Base-by-base conservation (phyloP, 2,113 vertebrate genomes). In the Macrotis lagotis region DNA sequence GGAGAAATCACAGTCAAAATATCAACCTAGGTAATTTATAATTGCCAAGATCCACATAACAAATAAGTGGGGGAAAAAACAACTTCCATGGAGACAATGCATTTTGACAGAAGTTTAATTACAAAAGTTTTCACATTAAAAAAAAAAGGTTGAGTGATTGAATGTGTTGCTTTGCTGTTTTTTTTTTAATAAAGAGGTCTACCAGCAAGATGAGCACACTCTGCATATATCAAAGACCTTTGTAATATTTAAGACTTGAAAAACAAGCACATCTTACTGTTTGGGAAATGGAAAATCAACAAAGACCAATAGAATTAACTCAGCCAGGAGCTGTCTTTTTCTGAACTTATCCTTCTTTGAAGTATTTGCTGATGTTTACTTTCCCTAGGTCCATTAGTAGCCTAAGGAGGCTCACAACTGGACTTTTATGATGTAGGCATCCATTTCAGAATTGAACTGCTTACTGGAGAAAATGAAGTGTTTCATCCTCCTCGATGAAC, bases 341-440 rank as follows among this genome's bases (percentile, higher is more conserved):
- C 94, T 97, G 59, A 74, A 53, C 51, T 8, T 96, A 25, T 53
- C 26, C 94, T 91, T 51, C 0, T 94, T 97, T 94, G 93, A 94
- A 97, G 37, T 26, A 90, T 26, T 94, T 96, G 88, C 53, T 96
- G 91, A 96, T 97, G 92, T 94, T 94, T 96, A 52, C 96, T 97
- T 97, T 97, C 96, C 93, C 97, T 92, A 92, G 98, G 50, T 89
- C 90, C 49, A n/a, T 97, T 97, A 94, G 14, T 94, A 97, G 97
- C 37, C 37, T 91, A 95, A 94, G 83, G 96, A 96, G 24, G 28
- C 89, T 90, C 92, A 74, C 47, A 95, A 95, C 51, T 25, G 51
- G 88, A 91, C 31, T 83, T 97, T 97, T 93, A 90, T 94, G 7
- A 94, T 96, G 74, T 95, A 94, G 51, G 48, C 66, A 44, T 55